Evolutionary conservation across 2,113 vertebrate genomes (phyloP).

Genomic region (Petromus typicus): DNA sequence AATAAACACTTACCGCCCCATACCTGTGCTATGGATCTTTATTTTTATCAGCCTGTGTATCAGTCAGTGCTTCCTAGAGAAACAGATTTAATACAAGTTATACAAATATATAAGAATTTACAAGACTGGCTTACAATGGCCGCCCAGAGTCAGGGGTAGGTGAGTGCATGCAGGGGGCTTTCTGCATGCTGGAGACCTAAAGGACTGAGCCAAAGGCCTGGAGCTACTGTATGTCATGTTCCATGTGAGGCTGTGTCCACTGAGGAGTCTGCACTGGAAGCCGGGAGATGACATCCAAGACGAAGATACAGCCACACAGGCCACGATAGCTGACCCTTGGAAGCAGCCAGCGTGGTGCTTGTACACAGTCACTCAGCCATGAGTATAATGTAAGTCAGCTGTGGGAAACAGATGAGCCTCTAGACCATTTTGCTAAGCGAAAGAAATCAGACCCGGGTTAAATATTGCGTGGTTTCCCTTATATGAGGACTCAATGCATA

Average conservation of each 20-base stretch:
- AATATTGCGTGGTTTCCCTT: not conserved
- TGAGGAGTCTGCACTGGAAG: not conserved
- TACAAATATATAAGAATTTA: not conserved
- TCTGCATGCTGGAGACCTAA: not conserved
- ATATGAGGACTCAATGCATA: not conserved
- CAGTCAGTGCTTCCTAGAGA: not conserved
- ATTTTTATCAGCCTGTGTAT: not conserved
- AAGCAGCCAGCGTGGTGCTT: too few species aligned
- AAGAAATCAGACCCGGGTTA: not conserved
- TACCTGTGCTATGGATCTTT: slow-evolving; percentile 39
- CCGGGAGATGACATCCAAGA: not conserved
- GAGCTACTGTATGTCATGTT: not conserved
- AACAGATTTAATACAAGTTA: not conserved
- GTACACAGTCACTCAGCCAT: too few species aligned
- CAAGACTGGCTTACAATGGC: not conserved
- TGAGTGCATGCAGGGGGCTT: not conserved
- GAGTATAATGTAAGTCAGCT: too few species aligned
- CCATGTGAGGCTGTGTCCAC: not conserved
- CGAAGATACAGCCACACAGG: not conserved
- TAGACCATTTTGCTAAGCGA: not conserved
- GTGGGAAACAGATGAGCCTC: not conserved
- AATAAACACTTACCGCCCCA: slow-evolving; percentile 83
- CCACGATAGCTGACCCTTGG: too few species aligned
- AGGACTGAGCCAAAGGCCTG: too few species aligned
- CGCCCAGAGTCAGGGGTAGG: not conserved